These are phyloP conservation scores for Chlorospingus semifuscus DNA, from an alignment of 2,797 vertebrate genomes.

Conservation along the genomic window DNA sequence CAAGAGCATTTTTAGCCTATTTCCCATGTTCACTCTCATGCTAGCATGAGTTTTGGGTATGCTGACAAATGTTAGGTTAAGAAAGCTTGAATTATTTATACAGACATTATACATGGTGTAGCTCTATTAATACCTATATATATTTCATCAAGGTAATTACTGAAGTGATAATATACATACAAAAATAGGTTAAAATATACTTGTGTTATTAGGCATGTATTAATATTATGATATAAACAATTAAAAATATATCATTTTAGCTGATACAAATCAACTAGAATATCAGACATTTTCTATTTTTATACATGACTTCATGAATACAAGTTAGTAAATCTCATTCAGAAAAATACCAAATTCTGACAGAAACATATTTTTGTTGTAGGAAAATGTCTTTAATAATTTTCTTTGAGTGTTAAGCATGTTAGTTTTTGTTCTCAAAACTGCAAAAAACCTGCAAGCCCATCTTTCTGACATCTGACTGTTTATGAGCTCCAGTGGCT, in stretches of 20 bases:
- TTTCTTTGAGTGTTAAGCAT: not conserved
- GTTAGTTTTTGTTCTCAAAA: not conserved
- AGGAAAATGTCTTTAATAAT: not conserved
- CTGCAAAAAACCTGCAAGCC: not conserved
- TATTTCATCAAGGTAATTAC: constrained; percentile 3
- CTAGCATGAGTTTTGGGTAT: not conserved
- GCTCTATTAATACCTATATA: constrained; percentile 21
- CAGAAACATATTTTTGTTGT: not conserved
- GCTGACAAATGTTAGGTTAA: not conserved
- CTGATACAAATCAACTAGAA: not conserved
- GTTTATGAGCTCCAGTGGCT: not conserved
- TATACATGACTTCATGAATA: not conserved
- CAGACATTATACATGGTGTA: constrained; percentile 17
- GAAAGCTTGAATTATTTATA: constrained; percentile 40
- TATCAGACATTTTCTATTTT: not conserved
- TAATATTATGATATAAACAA: not conserved
- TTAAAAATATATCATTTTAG: not conserved
- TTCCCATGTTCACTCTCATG: not conserved
- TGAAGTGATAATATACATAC: not conserved
- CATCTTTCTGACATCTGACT: not conserved
- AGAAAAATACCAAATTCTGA: not conserved
- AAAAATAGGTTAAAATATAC: not conserved
- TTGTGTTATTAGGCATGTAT: not conserved
- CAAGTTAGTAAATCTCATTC: not conserved
- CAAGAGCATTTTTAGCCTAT: not conserved